Conservation (phyloP, 2,113 vertebrate genomes). For the Malaclemys terrapin region DNA sequence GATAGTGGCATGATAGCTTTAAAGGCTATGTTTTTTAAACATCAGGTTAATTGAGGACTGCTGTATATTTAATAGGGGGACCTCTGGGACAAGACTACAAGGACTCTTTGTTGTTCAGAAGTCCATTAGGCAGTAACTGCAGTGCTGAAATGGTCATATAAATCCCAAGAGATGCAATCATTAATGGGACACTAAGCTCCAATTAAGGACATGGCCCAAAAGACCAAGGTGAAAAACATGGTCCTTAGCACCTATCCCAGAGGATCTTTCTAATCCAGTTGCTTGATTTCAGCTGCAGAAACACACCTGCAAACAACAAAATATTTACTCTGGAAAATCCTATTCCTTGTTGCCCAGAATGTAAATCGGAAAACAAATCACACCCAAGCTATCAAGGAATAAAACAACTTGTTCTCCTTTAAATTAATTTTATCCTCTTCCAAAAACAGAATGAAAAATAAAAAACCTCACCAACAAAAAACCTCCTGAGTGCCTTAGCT, state of each 20-base stretch:
- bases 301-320: conserved; percentile 35
- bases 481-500: not conserved
- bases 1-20: too few species aligned
- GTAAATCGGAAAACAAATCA: not conserved
- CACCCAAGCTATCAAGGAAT: not conserved
- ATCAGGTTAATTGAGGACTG: conserved; percentile 81
- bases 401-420: not conserved
- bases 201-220: conserved; percentile 89
- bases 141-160: conserved; percentile 82
- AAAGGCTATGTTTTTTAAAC: conserved; percentile 59
- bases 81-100: conserved; percentile 71
- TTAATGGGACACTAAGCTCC: conserved; percentile 91
- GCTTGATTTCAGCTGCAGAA: conserved; percentile 61
- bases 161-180: conserved; percentile 77
- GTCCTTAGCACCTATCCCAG: conserved; percentile 73
- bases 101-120: conserved; percentile 70
- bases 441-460: not conserved
- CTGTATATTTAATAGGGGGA: conserved; percentile 66
- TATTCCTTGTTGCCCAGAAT: not conserved
- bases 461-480: not conserved
- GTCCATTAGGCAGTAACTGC: conserved; percentile 80
- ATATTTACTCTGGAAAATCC: not conserved
- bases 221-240: conserved; percentile 80
- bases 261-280: conserved; percentile 77
- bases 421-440: not conserved